Evolutionary conservation across 2,113 vertebrate species (phyloP), one percentile per base, ranked within the genome.

Genomic region (Hippocampus mohnikei): DNA sequence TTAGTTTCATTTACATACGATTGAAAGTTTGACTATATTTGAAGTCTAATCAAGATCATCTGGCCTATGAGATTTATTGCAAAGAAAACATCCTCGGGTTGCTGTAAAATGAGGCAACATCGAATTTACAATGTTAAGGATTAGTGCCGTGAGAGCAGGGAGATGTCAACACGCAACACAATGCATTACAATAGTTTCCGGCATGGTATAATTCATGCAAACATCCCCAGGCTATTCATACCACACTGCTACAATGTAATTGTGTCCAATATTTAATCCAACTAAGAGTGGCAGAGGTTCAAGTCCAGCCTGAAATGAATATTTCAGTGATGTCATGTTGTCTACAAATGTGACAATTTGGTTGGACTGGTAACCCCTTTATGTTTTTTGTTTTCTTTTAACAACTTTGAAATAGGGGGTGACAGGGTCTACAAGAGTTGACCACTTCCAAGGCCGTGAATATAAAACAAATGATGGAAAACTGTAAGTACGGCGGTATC

Each of bases 1-100:
- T 91, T 87, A 90, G 92, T 90, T 67, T 71, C 79, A 88, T 92
- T 92, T 89, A 88, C 88, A 91, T 90, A 81, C 78, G 88, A 90
- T 92, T 90, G 84, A 88, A 90, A 90, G 86, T 78, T 90, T 79
- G 75, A 77, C 70, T 53, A 67, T 86, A 66, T 73, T 69, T 73
- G 67, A 75, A 78, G 76, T 71, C 80, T 87, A 92, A 92, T 92
- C 87, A 87, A 90, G 70, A 91, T 86, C 88, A 80, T 70, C 80
- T 88, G 81, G 81, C 82, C 84, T 87, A 71, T 82, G 87, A 87
- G 88, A 90, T 89, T 37, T 85, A 89, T 82, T 85, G 79, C 84
- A 85, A 82, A 83, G 78, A 88, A 93, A 89, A 90, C 81, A 87
- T 84, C 82, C 85, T 76, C 65, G 27, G 85, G 81, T 81, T 75